Conservation (phyloP, 2,113 vertebrate species). For the Dryoscopus gambensis region DNA sequence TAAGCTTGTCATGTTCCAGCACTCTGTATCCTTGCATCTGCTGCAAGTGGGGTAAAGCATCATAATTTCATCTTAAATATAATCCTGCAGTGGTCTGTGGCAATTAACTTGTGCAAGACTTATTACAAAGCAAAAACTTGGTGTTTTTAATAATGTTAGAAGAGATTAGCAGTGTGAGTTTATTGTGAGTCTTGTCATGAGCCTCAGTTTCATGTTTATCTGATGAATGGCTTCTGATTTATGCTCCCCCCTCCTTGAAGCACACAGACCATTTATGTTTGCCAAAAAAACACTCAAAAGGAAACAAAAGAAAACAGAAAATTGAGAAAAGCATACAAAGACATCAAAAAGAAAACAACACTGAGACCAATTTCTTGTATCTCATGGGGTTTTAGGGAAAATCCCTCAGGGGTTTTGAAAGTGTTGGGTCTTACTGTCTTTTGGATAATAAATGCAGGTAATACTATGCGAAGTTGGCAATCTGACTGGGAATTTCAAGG, state of each 20-base stretch:
- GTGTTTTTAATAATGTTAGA: conserved; percentile 54
- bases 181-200: conserved; percentile 15
- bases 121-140: not conserved
- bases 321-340: not conserved
- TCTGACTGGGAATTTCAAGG: not conserved
- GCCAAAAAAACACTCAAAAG: not conserved
- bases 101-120: not conserved
- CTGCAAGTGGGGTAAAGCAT: not conserved
- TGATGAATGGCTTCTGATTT: not conserved
- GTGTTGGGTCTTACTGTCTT: not conserved
- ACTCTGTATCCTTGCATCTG: not conserved
- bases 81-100: not conserved
- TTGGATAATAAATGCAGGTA: not conserved
- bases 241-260: not conserved
- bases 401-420: not conserved
- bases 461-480: not conserved
- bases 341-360: not conserved
- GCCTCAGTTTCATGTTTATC: not conserved
- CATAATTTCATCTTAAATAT: not conserved
- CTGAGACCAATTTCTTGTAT: not conserved
- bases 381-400: not conserved
- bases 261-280: not conserved
- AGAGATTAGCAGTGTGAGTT: conserved; percentile 56
- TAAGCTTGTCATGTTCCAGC: not conserved
- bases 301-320: not conserved